Evolutionary conservation across 2,797 vertebrate genomes (phyloP).

Genomic region (Poecilia picta): DNA sequence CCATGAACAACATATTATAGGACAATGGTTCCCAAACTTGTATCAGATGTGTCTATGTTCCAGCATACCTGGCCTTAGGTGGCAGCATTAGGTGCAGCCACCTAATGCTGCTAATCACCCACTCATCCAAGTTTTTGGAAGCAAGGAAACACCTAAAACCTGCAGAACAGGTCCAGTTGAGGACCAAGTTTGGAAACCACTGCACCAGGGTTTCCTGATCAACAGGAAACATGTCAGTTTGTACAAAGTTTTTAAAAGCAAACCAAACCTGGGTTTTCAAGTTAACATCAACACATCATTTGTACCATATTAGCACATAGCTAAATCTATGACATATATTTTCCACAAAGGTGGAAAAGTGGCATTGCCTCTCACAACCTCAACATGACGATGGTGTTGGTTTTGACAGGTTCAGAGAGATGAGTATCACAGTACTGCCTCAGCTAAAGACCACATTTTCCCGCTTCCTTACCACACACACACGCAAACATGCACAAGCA

Average conservation of each 20-base stretch:
- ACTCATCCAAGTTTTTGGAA: too few relatives aligned
- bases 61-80: too few relatives aligned
- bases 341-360: slow-evolving; percentile 54
- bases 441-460: slow-evolving; percentile 73
- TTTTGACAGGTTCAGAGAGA: slow-evolving; percentile 73
- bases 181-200: too few relatives aligned
- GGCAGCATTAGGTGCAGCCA: too few relatives aligned
- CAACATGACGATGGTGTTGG: slow-evolving; percentile 82
- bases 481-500: slow-evolving; percentile 31
- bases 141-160: too few relatives aligned
- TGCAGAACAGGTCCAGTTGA: too few relatives aligned
- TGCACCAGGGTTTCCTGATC: too few relatives aligned
- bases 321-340: neutral
- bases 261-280: neutral
- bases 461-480: slow-evolving; percentile 2
- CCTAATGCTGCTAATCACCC: too few relatives aligned
- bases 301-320: neutral
- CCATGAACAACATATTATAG: neutral
- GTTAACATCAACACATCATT: neutral
- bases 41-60: too few relatives aligned
- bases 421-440: slow-evolving; percentile 59
- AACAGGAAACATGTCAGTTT: neutral
- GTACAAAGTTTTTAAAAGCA: neutral
- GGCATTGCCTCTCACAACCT: slow-evolving; percentile 67
- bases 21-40: too few relatives aligned